A percentile compares a stretch with the other conserved stretches of the same genome.
Evolutionary conservation across 2,797 vertebrate species (phyloP).

Genomic region (Trematomus bernacchii): DNA sequence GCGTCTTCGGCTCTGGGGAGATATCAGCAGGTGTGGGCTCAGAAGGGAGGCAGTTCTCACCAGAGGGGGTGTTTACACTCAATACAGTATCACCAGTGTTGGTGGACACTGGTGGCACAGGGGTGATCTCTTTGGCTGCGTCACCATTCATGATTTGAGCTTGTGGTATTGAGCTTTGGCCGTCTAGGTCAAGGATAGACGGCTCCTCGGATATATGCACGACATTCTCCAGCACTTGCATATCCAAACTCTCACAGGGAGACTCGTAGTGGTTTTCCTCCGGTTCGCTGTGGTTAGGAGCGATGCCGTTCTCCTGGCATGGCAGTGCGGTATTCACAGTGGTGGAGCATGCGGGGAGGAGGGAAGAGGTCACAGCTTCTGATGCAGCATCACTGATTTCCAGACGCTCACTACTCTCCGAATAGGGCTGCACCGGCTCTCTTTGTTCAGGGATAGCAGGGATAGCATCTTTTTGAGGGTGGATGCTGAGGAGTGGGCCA

Average conservation of each 20-base stretch:
- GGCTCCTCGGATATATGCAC: constrained; percentile 56
- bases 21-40: constrained; percentile 16
- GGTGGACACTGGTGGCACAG: background rate
- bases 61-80: background rate
- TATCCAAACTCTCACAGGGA: constrained; percentile 27
- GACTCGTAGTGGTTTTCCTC: constrained; percentile 81
- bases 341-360: background rate
- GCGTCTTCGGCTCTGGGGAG: constrained; percentile 1
- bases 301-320: constrained; percentile 56
- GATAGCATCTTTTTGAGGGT: background rate
- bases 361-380: background rate
- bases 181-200: constrained; percentile 71
- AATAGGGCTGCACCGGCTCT: constrained; percentile 46
- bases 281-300: constrained; percentile 53
- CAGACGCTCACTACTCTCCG: constrained; percentile 59
- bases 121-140: constrained; percentile 25
- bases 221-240: constrained; percentile 40
- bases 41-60: constrained; percentile 15
- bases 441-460: background rate
- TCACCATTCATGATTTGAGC: constrained; percentile 49
- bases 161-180: constrained; percentile 43
- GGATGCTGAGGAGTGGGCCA: constrained; percentile 52
- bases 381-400: constrained; percentile 60
- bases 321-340: background rate
- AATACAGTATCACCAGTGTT: background rate